Base-by-base conservation (phyloP, 2,888 invertebrate genomes). In the Drosophila barbarae region DNA sequence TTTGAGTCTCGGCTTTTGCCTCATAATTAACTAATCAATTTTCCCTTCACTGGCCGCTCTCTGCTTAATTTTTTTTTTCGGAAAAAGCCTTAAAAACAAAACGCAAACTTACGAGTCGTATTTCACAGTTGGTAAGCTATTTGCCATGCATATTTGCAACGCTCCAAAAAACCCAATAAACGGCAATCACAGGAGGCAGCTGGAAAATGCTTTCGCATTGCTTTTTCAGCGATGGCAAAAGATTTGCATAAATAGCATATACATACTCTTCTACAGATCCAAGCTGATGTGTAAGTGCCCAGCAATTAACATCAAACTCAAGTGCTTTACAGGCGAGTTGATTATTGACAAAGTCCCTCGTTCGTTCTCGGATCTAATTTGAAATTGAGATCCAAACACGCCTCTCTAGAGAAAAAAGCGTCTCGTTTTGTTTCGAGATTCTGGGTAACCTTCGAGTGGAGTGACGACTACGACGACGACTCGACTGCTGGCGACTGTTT, bases 121-220 rank as follows among this genome's bases (percentile, higher is more conserved):
- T 39, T 72, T 52, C 55, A 61, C 61, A 61, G 50, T 71, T 30
- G 54, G 66, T 39, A 47, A 66, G 56, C 52, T 39, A 51, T 74
- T 66, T 80, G 81, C 75, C 76, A 81, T 84, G 78, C 78, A 84
- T 84, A 76, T 71, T 80, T 73, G 84, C 70, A 83, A 80, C 80
- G 80, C 80, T 80, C 80, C 75, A 80, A 80, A 80, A 80, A 80
- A 71, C 77, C 79, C 73, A 83, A 85, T 80, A 80, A 80, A 65
- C 69, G 74, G 79, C 78, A 78, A 84, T 84, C 82, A 72, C 76
- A 78, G 83, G 69, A 58, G 77, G 69, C 64, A 83, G 54, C 50
- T 47, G 38, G 50, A 41, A 52, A 71, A 54, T 50, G 65, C 52
- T 69, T 69, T 71, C 64, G 50, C 47, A 61, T 35, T 63, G 70